Conservation (phyloP, 2,888 invertebrate genomes). For the Oscheius myriophilus region DNA sequence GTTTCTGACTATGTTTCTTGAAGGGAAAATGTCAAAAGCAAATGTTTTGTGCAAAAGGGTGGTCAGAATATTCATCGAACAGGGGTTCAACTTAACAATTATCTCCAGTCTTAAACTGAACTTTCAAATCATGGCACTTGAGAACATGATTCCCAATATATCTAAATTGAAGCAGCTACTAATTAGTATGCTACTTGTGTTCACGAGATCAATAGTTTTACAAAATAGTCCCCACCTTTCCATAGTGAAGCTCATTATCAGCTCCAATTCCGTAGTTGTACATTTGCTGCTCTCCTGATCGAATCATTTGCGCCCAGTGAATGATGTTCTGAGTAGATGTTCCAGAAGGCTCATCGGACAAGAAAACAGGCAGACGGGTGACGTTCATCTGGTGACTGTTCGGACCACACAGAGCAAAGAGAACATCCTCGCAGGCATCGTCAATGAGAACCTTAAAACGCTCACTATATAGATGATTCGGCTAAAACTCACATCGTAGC, state of each 20-base stretch:
- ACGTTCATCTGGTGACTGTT: slow-evolving; percentile 69
- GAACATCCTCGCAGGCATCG: slow-evolving; percentile 78
- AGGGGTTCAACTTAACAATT: too few species aligned
- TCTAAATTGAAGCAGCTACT: too few species aligned
- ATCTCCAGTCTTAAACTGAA: too few species aligned
- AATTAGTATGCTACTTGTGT: too few species aligned
- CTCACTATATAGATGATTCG: neutral
- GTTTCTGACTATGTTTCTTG: too few species aligned
- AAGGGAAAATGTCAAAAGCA: too few species aligned
- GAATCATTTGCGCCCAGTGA: slow-evolving; percentile 72
- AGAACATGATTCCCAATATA: too few species aligned
- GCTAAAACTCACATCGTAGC: slow-evolving; percentile 23
- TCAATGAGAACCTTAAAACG: neutral
- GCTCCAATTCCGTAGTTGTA: slow-evolving; percentile 22
- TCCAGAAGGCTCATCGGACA: slow-evolving; percentile 72
- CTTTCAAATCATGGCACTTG: too few species aligned
- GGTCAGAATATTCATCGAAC: too few species aligned
- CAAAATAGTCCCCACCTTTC: neutral
- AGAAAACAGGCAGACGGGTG: slow-evolving; percentile 73
- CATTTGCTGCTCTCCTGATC: slow-evolving; percentile 26
- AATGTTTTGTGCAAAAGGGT: too few species aligned
- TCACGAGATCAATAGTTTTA: too few species aligned
- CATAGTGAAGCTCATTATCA: slow-evolving; percentile 26
- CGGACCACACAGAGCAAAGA: slow-evolving; percentile 82
- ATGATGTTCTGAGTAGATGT: slow-evolving; percentile 73